Evolutionary conservation across 2,113 vertebrate species (phyloP), one percentile per base, ranked within the genome.

Genomic region (Pseudorectes ferrugineus): DNA sequence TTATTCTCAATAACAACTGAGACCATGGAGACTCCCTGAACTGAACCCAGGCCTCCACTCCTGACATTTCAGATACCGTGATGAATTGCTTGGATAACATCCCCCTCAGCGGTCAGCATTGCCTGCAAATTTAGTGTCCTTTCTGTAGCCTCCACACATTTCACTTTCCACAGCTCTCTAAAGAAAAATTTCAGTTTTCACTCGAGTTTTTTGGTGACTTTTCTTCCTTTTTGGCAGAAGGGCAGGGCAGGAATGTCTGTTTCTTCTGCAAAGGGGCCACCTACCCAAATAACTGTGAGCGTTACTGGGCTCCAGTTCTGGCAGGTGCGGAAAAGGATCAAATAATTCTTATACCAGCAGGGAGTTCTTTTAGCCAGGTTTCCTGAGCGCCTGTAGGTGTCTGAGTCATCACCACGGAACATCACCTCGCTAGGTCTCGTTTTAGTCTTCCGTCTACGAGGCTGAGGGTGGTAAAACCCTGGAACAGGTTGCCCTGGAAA

Each of bases 1-100:
- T 97, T 94, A 97, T 88, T 92, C 77, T 85, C 92, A 93, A 18
- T 78, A 95, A 88, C 93, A 95, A 91, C 78, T 73, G 84, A 70
- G 89, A 93, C 63, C 68, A 45, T 8, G 81, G 94, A 95, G 79
- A 51, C 42, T 92, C 90, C 76, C 91, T 81, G 88, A 89, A 80
- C 84, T 73, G 74, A 92, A 78, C 59, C 72, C 54, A 52, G 49
- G 49, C 29, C 81, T 73, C 62, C 73, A 49, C 74, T 84, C 88
- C 83, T 88, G 93, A 94, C 93, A 74, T 81, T 92, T 94, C 93
- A 82, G 68, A 67, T 24, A 61, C 84, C 0, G 1, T 84, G 91
- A 96, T 86, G 79, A 84, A 96, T 93, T 78, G 86, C 73, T 93
- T 57, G 65, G 96, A 67, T 90, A 96, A 91, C 72, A 86, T 92